Evolutionary conservation across 2,113 vertebrate species (phyloP), one percentile per base, ranked within the genome.

Genomic region (Hyla sarda): DNA sequence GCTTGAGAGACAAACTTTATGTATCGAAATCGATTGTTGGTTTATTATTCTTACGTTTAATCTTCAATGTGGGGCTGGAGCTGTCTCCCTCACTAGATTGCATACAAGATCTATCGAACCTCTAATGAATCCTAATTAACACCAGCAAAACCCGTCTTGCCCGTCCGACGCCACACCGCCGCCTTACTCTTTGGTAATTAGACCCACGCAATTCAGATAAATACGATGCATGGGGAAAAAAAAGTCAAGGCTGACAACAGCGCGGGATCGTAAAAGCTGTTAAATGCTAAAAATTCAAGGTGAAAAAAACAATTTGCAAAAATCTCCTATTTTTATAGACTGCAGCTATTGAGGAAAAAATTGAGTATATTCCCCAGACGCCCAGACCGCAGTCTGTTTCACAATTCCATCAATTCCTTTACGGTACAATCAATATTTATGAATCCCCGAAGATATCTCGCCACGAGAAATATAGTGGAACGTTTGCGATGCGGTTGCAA

Each of bases 401-500:
- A 94, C 94, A 94, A 95, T 95, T 95, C 94, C 95, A 96, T 96
- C 95, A 95, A 97, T 97, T 97, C 96, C 93, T 97, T 97, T 97
- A 96, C 94, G 94, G 94, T 96, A 94, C 95, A 93, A 98, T 99
- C 98, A 99, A 99, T 99, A 98, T 98, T 98, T 99, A 99, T 98
- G 96, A 99, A 97, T 95, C 98, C 96, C 97, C 84, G 91, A 96
- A 97, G 98, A 98, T 94, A 95, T 96, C 95, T 93, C 92, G 95
- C 95, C 94, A 95, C 96, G 95, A 97, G 93, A 96, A 94, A 96
- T 95, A 95, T 93, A 94, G 91, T 81, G 52, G 92, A 93, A 93
- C 92, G 88, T 94, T 94, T 93, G 93, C 93, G 90, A 91, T 91
- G 92, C 91, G 88, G 91, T 94, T 91, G 91, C 91, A 92, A 90